phyloP scores from a whole-genome alignment of 2,797 vertebrate genomes.

The Steatocranus sp. region DNA sequence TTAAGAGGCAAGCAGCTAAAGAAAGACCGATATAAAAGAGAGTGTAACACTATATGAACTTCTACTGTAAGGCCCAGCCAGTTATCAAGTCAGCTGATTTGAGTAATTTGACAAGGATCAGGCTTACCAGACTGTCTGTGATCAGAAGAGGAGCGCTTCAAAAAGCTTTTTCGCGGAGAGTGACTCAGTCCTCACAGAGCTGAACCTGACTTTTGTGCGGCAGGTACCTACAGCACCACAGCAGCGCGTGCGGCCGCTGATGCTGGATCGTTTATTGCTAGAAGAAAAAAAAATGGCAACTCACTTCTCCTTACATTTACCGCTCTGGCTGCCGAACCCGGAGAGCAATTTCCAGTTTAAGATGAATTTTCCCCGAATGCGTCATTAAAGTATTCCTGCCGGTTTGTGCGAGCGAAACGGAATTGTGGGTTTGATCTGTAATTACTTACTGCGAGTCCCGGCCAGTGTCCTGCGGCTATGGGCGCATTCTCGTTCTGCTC shows the following conservation, averaged over 20 bases:
- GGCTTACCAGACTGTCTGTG: background rate
- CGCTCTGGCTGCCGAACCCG: background rate
- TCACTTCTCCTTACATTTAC: background rate
- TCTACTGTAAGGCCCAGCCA: background rate
- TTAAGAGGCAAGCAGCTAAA: background rate
- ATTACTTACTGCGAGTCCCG: background rate
- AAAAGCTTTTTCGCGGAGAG: background rate
- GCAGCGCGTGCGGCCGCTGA: background rate
- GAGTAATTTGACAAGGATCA: background rate
- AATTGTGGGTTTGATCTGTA: background rate
- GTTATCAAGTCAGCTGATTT: background rate
- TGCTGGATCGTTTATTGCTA: background rate
- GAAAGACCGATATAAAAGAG: background rate
- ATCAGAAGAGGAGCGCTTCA: background rate
- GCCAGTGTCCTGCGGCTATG: background rate
- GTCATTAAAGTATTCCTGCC: background rate
- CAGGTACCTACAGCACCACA: background rate
- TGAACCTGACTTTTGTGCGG: background rate
- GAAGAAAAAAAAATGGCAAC: background rate
- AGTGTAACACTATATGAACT: background rate
- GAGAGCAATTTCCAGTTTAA: background rate
- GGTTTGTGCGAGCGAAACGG: background rate
- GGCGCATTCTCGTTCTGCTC: background rate
- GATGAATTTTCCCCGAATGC: background rate
- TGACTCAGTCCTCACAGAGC: background rate